Evolutionary conservation across 1,140 invertebrate genomes (phyloP), one percentile per base, ranked within the genome.

Genomic region (Akabosia matsudoensis): DNA sequence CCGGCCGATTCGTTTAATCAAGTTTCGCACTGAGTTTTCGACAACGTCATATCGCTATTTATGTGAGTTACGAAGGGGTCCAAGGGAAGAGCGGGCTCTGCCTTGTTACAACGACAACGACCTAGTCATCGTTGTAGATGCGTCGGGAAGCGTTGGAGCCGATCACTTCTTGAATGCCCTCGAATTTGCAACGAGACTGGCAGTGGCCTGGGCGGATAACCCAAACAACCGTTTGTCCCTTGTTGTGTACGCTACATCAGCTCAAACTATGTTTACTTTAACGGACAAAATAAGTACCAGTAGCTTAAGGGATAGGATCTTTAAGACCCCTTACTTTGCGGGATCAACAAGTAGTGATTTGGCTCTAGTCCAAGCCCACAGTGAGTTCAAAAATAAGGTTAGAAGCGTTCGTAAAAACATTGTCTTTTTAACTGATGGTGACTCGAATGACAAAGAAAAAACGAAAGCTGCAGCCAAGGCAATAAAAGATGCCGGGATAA

Each of bases 91-190:
- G 24, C 13, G 22, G 3, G 54, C n/a, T 3, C 13, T 16, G 3
- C 74, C 74, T 0, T 75, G 74, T 24, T 75, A 70, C 28, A 0
- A 0, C 2, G 61, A 56, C n/a, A 75, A 70, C 26, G 74, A 75
- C 24, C 28, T 75, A 0, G 61, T 75, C 0, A 70, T 75, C 30
- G 74, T 75, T 13, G 18, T 75, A 13, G 74, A 75, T 26, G 67
- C 74, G n/a, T 75, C 74, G 14, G 74, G 61, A 22, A 75, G 74
- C 31, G 70, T 75, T 51, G 64, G 61, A 0, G 0, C n/a, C 18
- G 33, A n/a, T 0, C 30, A 75, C 33, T 75, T 70, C 26, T 0
- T 22, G 14, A 24, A 18, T 14, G 74, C 74, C 3, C n/a, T 45
- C 33, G 34, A 34, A 4, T 72, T 72, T 45, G 33, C 37, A 7